Percentiles rank a stretch among this genome's conserved stretches.
phyloP scores from a whole-genome alignment of 2,888 invertebrate species.

The Thymelicus lineola region DNA sequence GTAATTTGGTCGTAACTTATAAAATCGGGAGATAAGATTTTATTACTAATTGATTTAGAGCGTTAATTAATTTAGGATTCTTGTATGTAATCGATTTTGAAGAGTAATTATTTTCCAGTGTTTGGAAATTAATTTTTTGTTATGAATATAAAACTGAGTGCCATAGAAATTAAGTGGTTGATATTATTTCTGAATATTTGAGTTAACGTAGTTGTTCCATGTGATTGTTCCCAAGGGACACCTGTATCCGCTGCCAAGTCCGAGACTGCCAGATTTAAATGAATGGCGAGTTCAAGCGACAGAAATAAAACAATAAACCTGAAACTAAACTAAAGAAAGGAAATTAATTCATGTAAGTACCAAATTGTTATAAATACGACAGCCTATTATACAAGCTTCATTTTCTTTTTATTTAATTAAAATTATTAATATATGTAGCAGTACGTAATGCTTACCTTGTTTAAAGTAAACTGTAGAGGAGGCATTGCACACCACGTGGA shows the following conservation, averaged over 20 bases:
- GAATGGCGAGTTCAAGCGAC: conserved; percentile 43
- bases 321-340: conserved; percentile 33
- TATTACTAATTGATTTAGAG: conserved; percentile 16
- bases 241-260: conserved; percentile 72
- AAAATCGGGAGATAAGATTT: conserved; percentile 12
- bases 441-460: no score
- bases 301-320: conserved; percentile 38
- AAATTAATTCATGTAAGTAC: conserved; percentile 26
- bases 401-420: neutral
- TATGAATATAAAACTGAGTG: neutral
- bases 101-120: neutral
- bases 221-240: conserved; percentile 55
- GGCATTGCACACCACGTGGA: no score
- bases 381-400: conserved; percentile 3
- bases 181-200: conserved; percentile 33
- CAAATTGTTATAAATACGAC: conserved; percentile 12
- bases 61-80: neutral
- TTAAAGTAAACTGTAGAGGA: no score
- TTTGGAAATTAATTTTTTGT: neutral
- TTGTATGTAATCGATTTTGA: neutral
- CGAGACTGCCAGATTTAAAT: conserved; percentile 74
- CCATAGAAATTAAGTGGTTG: conserved; percentile 27
- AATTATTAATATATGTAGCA: no score
- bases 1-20: conserved; percentile 19
- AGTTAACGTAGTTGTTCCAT: conserved; percentile 28